A percentile compares a stretch with the other conserved stretches of the same genome.
Conservation (phyloP, 1,140 invertebrate genomes). For the Lepidotrigona ventralis region DNA sequence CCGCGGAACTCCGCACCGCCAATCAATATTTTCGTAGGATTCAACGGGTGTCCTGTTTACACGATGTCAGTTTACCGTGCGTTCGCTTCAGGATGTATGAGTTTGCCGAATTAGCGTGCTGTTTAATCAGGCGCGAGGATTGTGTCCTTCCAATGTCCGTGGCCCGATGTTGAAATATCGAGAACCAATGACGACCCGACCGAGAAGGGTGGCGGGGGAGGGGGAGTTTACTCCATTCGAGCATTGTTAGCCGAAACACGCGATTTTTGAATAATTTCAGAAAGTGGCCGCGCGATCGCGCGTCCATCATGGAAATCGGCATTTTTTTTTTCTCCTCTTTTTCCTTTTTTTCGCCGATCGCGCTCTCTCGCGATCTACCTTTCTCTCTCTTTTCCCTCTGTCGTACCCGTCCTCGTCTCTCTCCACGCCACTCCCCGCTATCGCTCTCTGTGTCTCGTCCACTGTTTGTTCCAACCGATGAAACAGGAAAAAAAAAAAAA, state of each 20-base stretch:
- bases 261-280: conserved; percentile 65
- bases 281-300: conserved; percentile 26
- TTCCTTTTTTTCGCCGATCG: background rate
- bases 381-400: background rate
- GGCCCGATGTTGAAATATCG: conserved; percentile 62
- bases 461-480: conserved; percentile 29
- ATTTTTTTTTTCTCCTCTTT: background rate
- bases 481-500: conserved; percentile 53
- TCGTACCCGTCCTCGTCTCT: background rate
- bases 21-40: conserved; percentile 70
- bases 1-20: conserved; percentile 61
- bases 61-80: conserved; percentile 69
- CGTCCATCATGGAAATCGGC: conserved; percentile 17
- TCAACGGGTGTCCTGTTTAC: conserved; percentile 68
- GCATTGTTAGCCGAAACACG: conserved; percentile 55
- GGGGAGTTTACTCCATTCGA: conserved; percentile 14
- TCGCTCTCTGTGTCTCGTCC: background rate
- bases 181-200: conserved; percentile 46
- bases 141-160: conserved; percentile 68
- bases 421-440: background rate
- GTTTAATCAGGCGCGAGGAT: conserved; percentile 74
- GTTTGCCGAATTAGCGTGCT: conserved; percentile 73
- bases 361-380: background rate
- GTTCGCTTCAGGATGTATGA: conserved; percentile 73
- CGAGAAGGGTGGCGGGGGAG: too few species aligned